Evolutionary conservation across 23 tunicate species (phyloP).

Genomic region (Halocynthia aurantium): DNA sequence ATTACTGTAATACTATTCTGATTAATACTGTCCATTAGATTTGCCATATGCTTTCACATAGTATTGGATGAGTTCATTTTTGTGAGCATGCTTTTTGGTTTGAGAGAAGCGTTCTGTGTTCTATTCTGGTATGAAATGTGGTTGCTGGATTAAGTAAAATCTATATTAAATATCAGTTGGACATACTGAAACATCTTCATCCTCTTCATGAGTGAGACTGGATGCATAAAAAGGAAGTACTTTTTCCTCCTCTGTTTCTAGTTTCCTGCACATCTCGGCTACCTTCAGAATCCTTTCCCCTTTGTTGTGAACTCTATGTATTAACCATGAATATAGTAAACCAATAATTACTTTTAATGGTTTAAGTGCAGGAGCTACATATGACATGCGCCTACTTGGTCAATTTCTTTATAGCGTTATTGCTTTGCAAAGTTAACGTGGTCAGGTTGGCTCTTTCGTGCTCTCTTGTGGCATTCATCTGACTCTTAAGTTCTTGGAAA

Average conservation of each 20-base stretch:
- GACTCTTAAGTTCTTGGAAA: constrained; percentile 74
- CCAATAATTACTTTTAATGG: too few relatives aligned
- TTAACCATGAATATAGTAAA: background rate
- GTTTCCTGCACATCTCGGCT: constrained; percentile 94
- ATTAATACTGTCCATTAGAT: too few relatives aligned
- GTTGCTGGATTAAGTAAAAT: too few relatives aligned
- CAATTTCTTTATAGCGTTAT: constrained; percentile 73
- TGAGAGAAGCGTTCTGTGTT: too few relatives aligned
- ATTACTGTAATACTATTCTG: too few relatives aligned
- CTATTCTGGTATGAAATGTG: too few relatives aligned
- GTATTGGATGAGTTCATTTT: too few relatives aligned
- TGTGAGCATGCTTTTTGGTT: too few relatives aligned
- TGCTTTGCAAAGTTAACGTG: constrained; percentile 57
- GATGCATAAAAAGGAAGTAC: constrained; percentile 93
- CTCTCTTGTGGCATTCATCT: constrained; percentile 67
- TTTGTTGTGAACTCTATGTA: constrained; percentile 42
- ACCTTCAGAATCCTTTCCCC: constrained; percentile 65
- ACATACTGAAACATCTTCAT: constrained; percentile 68
- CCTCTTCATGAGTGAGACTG: constrained; percentile 80
- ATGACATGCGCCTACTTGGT: constrained; percentile 28
- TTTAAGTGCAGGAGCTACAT: too few relatives aligned
- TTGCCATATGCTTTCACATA: too few relatives aligned
- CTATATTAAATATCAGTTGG: background rate
- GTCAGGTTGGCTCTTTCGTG: constrained; percentile 57
- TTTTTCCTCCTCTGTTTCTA: constrained; percentile 98